Base-by-base conservation (phyloP, 2,888 invertebrate species). In the Adineta ricciae region DNA sequence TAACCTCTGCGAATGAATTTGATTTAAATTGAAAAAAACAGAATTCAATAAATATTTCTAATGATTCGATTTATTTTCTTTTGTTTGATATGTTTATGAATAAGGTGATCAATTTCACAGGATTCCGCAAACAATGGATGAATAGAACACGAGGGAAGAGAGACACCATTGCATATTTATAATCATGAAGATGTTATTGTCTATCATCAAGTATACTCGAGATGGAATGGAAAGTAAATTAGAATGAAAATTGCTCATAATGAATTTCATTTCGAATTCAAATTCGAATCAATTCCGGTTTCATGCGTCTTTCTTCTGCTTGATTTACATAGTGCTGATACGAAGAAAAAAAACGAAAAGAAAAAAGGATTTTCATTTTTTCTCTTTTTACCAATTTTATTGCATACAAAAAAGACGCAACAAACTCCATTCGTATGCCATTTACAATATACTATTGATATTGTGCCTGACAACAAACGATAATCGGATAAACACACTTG, bases 1-100 rank as follows among this genome's bases (percentile, higher is more conserved):
- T 64, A 64, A 64, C 64, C 16, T 64, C 64, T 19, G 16, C 64
- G 19, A 64, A 64, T 64, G 64, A 64, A 19, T 64, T 64, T 64
- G 64, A 64, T 64, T 64, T 64, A 64, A 64, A 64, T 64, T 64
- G 32, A 64, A 32, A 64, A 64, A 56, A 64, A n/a, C n/a, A n/a
- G n/a, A n/a, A n/a, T n/a, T 16, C 27, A 36, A 46, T 46, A 64
- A 32, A 32, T 64, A 19, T 32, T 64, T 64, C 64, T 46, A 64
- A 64, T 64, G 16, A 16, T 64, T 64, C 32, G 16, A 32, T 16
- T 50, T 9, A 9, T 50, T 50, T 50, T 50, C 50, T 50, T 50
- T 50, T 50, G 11, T 19, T 50, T 50, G 50, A 16, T 64, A 64
- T 64, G 32, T 64, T 32, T 64, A 64, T 4, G 32, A 32, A 64